These are phyloP conservation scores for Mythimna ferrago DNA, from an alignment of 2,888 invertebrate genomes.

Conservation along the genomic window DNA sequence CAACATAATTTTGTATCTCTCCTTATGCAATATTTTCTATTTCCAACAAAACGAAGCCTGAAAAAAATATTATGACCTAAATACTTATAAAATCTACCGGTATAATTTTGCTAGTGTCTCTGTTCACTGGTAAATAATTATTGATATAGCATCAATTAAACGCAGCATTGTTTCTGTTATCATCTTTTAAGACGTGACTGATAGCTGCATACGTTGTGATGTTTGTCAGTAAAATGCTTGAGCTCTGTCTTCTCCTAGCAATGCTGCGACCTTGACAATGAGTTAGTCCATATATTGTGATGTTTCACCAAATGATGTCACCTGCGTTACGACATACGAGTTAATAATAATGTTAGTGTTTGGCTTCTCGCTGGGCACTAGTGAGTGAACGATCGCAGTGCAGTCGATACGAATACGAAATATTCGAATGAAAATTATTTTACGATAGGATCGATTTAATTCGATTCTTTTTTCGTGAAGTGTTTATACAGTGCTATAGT, in stretches of 20 bases:
- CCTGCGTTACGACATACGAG: constrained; percentile 80
- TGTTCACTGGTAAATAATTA: neutral
- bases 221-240: constrained; percentile 22
- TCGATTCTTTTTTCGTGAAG: constrained; percentile 60
- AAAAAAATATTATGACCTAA: neutral
- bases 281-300: constrained; percentile 69
- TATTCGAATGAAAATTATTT: constrained; percentile 59
- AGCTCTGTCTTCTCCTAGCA: constrained; percentile 55
- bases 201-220: constrained; percentile 29
- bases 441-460: constrained; percentile 54
- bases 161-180: constrained; percentile 24
- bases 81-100: too few species aligned
- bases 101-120: neutral
- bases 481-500: constrained; percentile 31
- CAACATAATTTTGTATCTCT: neutral
- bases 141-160: neutral
- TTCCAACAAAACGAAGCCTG: neutral
- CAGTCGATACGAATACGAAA: constrained; percentile 70
- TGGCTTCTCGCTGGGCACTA: constrained; percentile 82
- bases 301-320: constrained; percentile 85
- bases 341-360: constrained; percentile 84
- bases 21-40: neutral
- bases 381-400: constrained; percentile 74
- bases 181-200: constrained; percentile 15
- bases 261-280: constrained; percentile 74